phyloP scores from a whole-genome alignment of 2,888 invertebrate genomes.

The Pammene aurita region DNA sequence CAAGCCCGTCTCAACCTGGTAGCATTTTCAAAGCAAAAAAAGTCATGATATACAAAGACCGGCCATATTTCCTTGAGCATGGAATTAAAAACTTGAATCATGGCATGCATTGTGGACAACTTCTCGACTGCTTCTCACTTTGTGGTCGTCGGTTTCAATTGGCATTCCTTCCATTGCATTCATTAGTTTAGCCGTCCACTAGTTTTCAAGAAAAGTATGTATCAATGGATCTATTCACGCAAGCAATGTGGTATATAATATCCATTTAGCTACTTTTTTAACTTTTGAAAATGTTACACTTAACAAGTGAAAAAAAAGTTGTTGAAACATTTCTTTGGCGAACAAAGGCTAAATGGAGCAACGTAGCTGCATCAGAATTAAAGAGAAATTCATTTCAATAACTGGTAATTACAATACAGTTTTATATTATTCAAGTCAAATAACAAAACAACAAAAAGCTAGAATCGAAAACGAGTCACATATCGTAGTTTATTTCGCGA shows the following conservation, averaged over 20 bases:
- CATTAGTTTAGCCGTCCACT: slow-evolving; percentile 9
- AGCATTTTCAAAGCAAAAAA: slow-evolving; percentile 46
- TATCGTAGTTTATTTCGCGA: slow-evolving; percentile 26
- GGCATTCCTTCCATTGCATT: slow-evolving; percentile 22
- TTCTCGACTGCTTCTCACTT: slow-evolving; percentile 13
- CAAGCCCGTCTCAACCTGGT: slow-evolving; percentile 22
- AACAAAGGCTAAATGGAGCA: too few species aligned
- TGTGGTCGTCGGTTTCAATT: slow-evolving; percentile 19
- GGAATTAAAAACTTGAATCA: slow-evolving; percentile 76
- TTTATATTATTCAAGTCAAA: too few species aligned
- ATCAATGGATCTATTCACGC: background rate
- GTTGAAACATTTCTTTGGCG: too few species aligned
- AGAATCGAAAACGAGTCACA: slow-evolving; percentile 3
- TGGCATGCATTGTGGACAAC: slow-evolving; percentile 21
- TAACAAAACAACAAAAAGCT: background rate
- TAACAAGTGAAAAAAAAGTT: too few species aligned
- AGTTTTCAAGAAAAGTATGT: slow-evolving; percentile 11
- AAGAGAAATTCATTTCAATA: too few species aligned
- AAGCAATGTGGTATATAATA: background rate
- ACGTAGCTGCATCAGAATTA: too few species aligned
- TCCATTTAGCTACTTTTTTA: too few species aligned
- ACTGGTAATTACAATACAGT: too few species aligned
- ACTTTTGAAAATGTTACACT: too few species aligned
- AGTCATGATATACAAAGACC: slow-evolving; percentile 66
- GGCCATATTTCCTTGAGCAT: slow-evolving; percentile 68